A percentile compares a stretch with the other conserved stretches of the same genome.
phyloP scores from a whole-genome alignment of 1,140 invertebrate species.

The Brachionus koreanus region DNA sequence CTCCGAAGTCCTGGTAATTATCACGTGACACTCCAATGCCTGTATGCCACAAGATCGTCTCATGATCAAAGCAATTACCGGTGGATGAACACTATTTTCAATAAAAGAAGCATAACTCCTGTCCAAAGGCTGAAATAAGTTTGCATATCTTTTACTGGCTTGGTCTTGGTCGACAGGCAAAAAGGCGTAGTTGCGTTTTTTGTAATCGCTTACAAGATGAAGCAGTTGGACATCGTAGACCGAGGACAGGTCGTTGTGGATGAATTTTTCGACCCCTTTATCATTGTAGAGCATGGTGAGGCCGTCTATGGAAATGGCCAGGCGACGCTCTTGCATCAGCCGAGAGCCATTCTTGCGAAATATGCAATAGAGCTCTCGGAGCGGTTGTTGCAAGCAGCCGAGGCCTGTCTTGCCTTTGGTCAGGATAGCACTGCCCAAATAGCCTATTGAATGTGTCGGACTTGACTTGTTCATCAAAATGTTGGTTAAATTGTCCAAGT shows the following conservation, averaged over 20 bases:
- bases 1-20: not conserved
- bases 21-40: constrained; percentile 34
- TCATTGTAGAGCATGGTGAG: constrained; percentile 21
- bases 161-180: not conserved
- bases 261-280: not conserved
- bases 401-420: constrained; percentile 43
- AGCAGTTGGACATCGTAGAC: constrained; percentile 33
- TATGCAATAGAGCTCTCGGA: constrained; percentile 32
- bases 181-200: constrained; percentile 20
- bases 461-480: constrained; percentile 5
- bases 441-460: constrained; percentile 5
- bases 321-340: constrained; percentile 14
- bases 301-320: constrained; percentile 33
- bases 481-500: not conserved
- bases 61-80: constrained; percentile 34
- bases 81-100: constrained; percentile 13
- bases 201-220: not conserved
- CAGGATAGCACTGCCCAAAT: constrained; percentile 32
- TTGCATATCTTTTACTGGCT: not conserved
- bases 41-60: constrained; percentile 29
- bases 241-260: constrained; percentile 23
- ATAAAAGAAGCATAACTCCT: not conserved
- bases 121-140: constrained; percentile 21
- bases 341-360: constrained; percentile 31
- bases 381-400: constrained; percentile 24